Conservation (phyloP, 1,140 invertebrate species). For the Drosophila pseudoananassae region DNA sequence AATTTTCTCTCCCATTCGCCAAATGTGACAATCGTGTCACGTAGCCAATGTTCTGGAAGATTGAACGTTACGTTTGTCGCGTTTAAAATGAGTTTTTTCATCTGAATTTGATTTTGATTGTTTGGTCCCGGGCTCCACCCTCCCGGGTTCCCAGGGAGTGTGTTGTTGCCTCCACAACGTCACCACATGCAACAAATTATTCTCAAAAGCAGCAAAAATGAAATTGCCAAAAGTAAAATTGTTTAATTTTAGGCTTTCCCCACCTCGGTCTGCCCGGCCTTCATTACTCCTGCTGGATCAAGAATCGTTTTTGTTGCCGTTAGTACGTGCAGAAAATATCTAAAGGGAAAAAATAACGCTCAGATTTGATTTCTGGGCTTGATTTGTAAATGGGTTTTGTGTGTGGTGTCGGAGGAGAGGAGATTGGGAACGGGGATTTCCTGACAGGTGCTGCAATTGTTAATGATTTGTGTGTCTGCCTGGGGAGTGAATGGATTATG, state of each 20-base stretch:
- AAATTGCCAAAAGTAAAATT: conserved; percentile 64
- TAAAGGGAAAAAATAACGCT: conserved; percentile 48
- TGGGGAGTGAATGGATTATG: conserved; percentile 6
- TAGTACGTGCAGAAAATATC: conserved; percentile 68
- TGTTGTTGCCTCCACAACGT: conserved; percentile 45
- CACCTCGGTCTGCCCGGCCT: conserved; percentile 36
- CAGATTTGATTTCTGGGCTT: conserved; percentile 40
- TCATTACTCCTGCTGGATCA: conserved; percentile 54
- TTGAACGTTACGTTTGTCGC: conserved; percentile 83
- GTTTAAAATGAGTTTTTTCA: conserved; percentile 82
- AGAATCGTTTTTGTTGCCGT: conserved; percentile 41
- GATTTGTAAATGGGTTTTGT: conserved; percentile 34
- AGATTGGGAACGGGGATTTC: background rate
- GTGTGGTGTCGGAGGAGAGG: background rate
- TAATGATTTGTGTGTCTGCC: conserved; percentile 45
- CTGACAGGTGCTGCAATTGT: conserved; percentile 40
- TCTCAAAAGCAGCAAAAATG: conserved; percentile 42
- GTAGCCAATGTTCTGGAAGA: conserved; percentile 83
- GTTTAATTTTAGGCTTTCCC: conserved; percentile 76
- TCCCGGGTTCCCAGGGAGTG: background rate
- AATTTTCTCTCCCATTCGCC: conserved; percentile 26
- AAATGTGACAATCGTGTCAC: conserved; percentile 83
- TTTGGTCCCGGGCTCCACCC: conserved; percentile 65
- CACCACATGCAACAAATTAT: conserved; percentile 73
- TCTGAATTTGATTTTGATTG: conserved; percentile 81